Evolutionary conservation across 1,140 invertebrate species (phyloP).

Genomic region (Chionoecetes opilio): DNA sequence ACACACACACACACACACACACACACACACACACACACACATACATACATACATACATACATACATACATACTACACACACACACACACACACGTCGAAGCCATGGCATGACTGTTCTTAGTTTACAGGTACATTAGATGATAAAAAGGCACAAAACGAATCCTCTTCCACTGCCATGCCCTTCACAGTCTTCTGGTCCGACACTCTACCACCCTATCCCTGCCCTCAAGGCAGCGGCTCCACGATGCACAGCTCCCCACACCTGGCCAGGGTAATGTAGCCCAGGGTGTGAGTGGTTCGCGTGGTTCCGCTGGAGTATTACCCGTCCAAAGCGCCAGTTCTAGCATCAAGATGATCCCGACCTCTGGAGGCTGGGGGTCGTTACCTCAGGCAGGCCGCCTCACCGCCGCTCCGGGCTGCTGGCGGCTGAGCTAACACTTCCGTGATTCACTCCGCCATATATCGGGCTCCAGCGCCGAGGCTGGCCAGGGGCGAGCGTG

Average conservation of each 20-base stretch:
- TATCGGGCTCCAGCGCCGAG: slow-evolving; percentile 56
- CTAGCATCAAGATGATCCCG: slow-evolving; percentile 38
- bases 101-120: not conserved
- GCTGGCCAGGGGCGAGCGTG: slow-evolving; percentile 61
- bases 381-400: not conserved
- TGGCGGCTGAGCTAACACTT: slow-evolving; percentile 66
- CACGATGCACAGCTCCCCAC: not conserved
- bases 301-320: slow-evolving; percentile 34
- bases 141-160: not conserved
- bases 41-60: not conserved
- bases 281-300: slow-evolving; percentile 5
- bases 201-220: not conserved
- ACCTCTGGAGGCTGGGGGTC: slow-evolving; percentile 21
- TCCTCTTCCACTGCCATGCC: not conserved
- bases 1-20: not conserved
- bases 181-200: not conserved
- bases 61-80: too few species aligned
- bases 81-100: not conserved
- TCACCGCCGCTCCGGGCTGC: slow-evolving; percentile 33
- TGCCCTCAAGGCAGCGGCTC: not conserved
- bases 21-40: not conserved
- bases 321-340: not conserved
- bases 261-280: slow-evolving; percentile 32
- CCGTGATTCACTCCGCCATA: slow-evolving; percentile 59
- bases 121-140: not conserved